Conservation (phyloP, 2,797 vertebrate species). For the Ctenochaetus hawaiiensis region DNA sequence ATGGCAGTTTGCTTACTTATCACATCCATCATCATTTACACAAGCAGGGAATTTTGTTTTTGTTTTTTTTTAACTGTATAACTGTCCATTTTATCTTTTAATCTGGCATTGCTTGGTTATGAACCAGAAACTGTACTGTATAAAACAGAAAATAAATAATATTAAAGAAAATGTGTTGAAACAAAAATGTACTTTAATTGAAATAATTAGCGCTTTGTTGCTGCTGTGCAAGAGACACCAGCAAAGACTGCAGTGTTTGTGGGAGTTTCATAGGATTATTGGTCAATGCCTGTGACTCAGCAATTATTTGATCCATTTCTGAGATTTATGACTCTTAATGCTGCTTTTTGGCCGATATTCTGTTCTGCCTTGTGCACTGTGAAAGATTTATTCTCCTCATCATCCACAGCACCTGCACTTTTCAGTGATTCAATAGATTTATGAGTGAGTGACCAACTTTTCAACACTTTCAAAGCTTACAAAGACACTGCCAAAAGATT, state of each 20-base stretch:
- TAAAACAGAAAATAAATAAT: neutral
- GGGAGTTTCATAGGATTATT: neutral
- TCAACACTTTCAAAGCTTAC: neutral
- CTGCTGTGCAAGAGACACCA: neutral
- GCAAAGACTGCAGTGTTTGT: neutral
- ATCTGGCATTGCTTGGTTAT: slow-evolving; percentile 21
- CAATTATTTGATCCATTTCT: neutral
- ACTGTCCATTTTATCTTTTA: slow-evolving; percentile 27
- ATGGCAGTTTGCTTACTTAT: slow-evolving; percentile 65
- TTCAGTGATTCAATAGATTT: neutral
- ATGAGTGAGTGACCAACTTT: neutral
- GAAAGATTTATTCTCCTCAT: slow-evolving; percentile 12
- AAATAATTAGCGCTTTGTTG: slow-evolving; percentile 3
- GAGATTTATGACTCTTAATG: neutral
- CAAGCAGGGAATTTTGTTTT: slow-evolving; percentile 23
- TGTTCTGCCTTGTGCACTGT: neutral
- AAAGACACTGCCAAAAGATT: neutral
- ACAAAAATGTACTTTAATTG: slow-evolving; percentile 4
- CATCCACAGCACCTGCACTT: neutral
- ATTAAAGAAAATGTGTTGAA: neutral
- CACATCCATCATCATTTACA: slow-evolving; percentile 60
- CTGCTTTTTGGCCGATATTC: neutral
- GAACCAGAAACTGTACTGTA: neutral
- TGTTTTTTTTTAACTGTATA: neutral
- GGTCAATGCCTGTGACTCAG: slow-evolving; percentile 28